Evolutionary conservation across 2,888 invertebrate species (phyloP).

Genomic region (Anthrax anthrax): DNA sequence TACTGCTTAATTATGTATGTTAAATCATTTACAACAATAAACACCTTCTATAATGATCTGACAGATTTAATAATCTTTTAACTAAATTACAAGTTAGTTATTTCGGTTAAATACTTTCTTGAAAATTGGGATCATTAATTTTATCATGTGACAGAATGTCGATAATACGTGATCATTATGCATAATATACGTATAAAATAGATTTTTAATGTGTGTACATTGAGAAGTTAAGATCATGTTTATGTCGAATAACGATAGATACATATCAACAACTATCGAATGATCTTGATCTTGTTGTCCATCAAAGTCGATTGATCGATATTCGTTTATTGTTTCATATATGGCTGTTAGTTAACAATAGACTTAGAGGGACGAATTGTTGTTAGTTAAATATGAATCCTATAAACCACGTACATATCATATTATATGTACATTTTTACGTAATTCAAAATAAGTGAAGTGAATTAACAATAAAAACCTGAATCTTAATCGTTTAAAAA

Average conservation of each 20-base stretch:
- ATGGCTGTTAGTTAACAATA: neutral
- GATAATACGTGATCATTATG: neutral
- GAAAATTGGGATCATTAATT: neutral
- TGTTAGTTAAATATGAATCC: too few relatives aligned
- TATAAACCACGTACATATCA: too few relatives aligned
- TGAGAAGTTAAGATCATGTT: neutral
- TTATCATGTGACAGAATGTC: neutral
- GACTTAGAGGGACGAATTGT: too few relatives aligned
- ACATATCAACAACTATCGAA: neutral
- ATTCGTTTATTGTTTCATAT: neutral
- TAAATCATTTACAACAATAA: too few relatives aligned
- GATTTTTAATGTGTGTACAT: neutral
- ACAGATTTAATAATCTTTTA: neutral
- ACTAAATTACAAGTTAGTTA: too few relatives aligned
- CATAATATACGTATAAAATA: neutral
- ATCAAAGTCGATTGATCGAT: neutral
- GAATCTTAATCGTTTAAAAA: too few relatives aligned
- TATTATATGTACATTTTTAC: too few relatives aligned
- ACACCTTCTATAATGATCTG: neutral
- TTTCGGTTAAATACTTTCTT: too few relatives aligned
- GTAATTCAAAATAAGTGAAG: too few relatives aligned
- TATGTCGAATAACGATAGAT: neutral
- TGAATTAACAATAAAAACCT: too few relatives aligned
- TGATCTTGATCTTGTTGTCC: neutral
- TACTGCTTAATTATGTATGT: too few relatives aligned